Conservation (phyloP, 2,797 vertebrate species). For the Esox lucius region DNA sequence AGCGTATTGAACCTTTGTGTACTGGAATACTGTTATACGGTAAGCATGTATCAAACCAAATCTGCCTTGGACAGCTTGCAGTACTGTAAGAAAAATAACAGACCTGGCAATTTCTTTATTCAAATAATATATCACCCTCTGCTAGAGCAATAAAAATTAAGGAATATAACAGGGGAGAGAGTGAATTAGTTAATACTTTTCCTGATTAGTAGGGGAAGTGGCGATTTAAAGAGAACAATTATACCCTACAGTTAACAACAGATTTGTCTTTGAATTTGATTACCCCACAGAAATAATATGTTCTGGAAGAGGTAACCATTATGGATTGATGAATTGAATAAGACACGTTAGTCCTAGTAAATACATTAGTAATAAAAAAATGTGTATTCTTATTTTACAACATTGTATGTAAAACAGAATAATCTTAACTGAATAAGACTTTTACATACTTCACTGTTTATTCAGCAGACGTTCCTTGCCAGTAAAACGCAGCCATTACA, state of each 20-base stretch:
- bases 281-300: neutral
- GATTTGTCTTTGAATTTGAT: neutral
- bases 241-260: neutral
- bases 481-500: conserved; percentile 62
- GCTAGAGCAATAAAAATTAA: neutral
- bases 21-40: neutral
- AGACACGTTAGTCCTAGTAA: neutral
- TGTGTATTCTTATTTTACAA: neutral
- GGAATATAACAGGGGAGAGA: neutral
- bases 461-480: conserved; percentile 50
- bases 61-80: neutral
- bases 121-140: neutral
- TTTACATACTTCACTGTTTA: conserved; percentile 42
- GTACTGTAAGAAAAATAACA: neutral
- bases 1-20: neutral
- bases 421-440: neutral
- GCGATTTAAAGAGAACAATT: neutral
- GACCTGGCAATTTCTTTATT: neutral
- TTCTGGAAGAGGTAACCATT: neutral
- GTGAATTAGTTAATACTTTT: neutral
- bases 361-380: neutral
- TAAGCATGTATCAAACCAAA: neutral
- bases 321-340: neutral
- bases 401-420: neutral
- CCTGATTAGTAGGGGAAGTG: neutral